Evolutionary conservation across 2,113 vertebrate species (phyloP), one percentile per base, ranked within the genome.

Genomic region (Prinia subflava): DNA sequence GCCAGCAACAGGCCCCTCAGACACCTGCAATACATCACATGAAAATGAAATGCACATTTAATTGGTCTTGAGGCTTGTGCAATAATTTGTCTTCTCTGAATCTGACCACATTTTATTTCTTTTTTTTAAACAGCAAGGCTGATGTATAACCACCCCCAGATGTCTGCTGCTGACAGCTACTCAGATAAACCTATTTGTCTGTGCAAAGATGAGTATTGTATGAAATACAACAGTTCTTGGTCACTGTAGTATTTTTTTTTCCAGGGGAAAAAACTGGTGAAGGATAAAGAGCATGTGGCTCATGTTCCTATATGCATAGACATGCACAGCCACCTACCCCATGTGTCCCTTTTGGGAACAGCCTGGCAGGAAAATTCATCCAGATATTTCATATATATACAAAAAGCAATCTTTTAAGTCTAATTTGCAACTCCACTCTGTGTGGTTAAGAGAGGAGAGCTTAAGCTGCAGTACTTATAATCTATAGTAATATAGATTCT

Each of bases 21-120:
- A 33, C 42, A 57, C 57, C 56, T 65, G 64, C 44, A 63, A 39
- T 74, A 3, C 28, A 39, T 53, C 19, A 17, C 9, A 28, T 24
- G 39, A 37, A 93, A 78, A 87, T 64, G 52, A 91, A 87, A 71
- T 47, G 49, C 44, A 41, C 15, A 23, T 84, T 89, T 92, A 91
- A 78, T 91, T 91, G 76, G 15, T 37, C 24, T n/a, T 31, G 81
- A 63, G 65, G 39, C 71, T 74, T 56, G 63, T 47, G 83, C 75
- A 95, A 90, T 87, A 35, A 78, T 90, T 89, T 87, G 24, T 78
- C 55, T 77, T 81, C 41, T 47, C 44, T 24, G 42, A 86, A 77
- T 39, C 52, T 47, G 60, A 67, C 60, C 25, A 22, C 15, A 2
- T 35, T 31, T 69, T 49, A 8, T 41, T 59, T 56, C 18, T 77